Percentiles rank a stretch among this genome's conserved stretches.
Evolutionary conservation across 2,797 vertebrate genomes (phyloP).

Genomic region (Fratercula arctica): DNA sequence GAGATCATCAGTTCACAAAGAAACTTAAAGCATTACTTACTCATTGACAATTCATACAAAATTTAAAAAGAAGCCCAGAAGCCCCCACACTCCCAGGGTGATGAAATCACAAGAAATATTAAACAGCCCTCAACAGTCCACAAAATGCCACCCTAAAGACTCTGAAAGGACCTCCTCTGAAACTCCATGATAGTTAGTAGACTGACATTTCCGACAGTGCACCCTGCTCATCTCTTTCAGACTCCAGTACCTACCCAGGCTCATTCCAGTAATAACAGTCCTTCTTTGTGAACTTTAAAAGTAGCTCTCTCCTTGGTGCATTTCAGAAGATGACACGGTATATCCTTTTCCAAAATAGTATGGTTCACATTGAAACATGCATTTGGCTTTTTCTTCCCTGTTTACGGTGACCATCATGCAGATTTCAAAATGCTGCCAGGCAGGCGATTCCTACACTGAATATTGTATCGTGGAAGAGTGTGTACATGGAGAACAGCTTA

Average conservation of each 20-base stretch:
- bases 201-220: neutral
- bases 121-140: neutral
- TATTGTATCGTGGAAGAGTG: rapidly evolving
- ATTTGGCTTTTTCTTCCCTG: neutral
- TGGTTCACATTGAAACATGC: neutral
- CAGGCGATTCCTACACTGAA: neutral
- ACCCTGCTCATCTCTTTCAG: neutral
- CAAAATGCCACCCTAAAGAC: neutral
- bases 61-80: neutral
- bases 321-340: neutral
- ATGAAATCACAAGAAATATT: neutral
- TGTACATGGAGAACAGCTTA: rapidly evolving
- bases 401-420: neutral
- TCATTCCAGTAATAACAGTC: neutral
- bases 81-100: neutral
- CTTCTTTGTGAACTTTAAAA: neutral
- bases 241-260: neutral
- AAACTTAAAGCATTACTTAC: neutral
- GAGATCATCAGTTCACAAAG: neutral
- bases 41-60: neutral
- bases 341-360: neutral
- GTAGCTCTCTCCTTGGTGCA: neutral
- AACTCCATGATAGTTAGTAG: neutral
- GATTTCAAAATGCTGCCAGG: neutral
- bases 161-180: neutral